These are phyloP conservation scores for Spilarctia lutea DNA, from an alignment of 2,888 invertebrate species.

Conservation along the genomic window DNA sequence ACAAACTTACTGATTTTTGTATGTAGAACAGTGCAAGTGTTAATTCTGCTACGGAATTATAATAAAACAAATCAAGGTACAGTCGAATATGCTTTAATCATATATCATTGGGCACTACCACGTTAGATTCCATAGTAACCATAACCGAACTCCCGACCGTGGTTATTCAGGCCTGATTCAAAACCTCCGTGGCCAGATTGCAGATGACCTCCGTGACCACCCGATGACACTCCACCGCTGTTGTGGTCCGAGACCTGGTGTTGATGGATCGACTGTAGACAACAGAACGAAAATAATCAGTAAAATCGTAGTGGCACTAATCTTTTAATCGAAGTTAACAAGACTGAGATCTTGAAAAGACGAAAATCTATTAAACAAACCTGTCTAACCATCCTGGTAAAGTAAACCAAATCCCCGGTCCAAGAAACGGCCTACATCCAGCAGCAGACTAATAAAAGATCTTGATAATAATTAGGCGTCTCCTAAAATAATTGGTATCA, in stretches of 20 bases:
- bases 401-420: too few relatives aligned
- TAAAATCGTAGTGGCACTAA: neutral
- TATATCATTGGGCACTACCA: neutral
- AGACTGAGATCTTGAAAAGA: too few relatives aligned
- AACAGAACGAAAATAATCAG: neutral
- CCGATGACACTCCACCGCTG: neutral
- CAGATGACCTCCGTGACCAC: neutral
- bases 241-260: neutral
- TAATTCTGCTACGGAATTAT: neutral
- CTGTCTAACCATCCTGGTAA: too few relatives aligned
- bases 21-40: too few relatives aligned
- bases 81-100: neutral
- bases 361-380: too few relatives aligned
- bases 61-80: neutral
- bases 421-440: too few relatives aligned
- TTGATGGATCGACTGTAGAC: neutral
- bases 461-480: neutral
- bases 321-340: neutral
- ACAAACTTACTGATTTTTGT: too few relatives aligned
- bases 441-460: too few relatives aligned
- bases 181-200: neutral
- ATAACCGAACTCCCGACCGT: neutral
- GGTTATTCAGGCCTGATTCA: neutral
- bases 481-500: neutral
- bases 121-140: slow-evolving; percentile 1